Conservation (phyloP, 2,797 vertebrate species). For the Cuculus canorus region DNA sequence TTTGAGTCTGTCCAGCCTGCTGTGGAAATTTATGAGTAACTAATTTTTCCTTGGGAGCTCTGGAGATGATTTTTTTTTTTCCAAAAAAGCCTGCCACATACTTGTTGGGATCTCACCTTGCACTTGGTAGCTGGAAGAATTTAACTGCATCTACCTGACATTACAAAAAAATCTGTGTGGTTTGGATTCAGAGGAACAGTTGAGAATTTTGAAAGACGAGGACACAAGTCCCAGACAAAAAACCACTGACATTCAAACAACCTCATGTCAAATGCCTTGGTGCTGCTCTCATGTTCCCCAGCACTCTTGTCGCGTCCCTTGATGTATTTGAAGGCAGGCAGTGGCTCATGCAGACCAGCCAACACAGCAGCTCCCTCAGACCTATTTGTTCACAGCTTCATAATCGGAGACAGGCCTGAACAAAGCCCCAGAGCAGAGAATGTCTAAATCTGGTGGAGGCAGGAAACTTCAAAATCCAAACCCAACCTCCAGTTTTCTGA, state of each 20-base stretch:
- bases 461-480: not conserved
- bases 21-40: not conserved
- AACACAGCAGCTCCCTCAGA: not conserved
- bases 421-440: not conserved
- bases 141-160: constrained; percentile 5
- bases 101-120: constrained; percentile 1
- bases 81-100: not conserved
- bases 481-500: not conserved
- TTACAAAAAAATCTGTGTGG: not conserved
- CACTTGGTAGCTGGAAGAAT: not conserved
- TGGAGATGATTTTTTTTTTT: not conserved
- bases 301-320: not conserved
- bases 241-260: not conserved
- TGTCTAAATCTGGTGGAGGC: not conserved
- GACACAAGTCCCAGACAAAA: not conserved
- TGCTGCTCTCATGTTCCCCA: not conserved
- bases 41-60: not conserved
- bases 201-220: not conserved
- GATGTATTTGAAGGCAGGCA: not conserved
- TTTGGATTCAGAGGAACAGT: not conserved
- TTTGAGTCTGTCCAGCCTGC: not conserved
- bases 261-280: not conserved
- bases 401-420: not conserved
- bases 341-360: not conserved
- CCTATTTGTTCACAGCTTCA: not conserved